A percentile compares a stretch with the other conserved stretches of the same genome.
These are phyloP conservation scores for Conomelus anceps DNA, from an alignment of 2,888 invertebrate genomes.

Conservation along the genomic window DNA sequence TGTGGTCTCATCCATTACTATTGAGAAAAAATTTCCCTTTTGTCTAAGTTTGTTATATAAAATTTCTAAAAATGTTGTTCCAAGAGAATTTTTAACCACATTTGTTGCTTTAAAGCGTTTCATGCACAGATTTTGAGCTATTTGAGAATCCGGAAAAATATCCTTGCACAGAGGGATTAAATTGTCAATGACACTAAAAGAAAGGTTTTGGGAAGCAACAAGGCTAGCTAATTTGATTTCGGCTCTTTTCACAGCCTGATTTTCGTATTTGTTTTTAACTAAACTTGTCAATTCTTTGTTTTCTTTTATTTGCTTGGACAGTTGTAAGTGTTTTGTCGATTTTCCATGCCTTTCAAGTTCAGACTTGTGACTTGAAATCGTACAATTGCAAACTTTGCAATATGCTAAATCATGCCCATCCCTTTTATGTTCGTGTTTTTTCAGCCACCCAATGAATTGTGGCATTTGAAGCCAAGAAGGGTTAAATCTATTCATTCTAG, in stretches of 20 bases:
- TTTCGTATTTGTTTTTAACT: not conserved
- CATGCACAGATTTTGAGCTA: not conserved
- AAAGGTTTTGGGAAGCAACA: not conserved
- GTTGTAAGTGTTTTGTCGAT: too few relatives aligned
- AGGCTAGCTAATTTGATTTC: constrained; percentile 8
- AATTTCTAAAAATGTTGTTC: not conserved
- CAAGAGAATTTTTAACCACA: not conserved
- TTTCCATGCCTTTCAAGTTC: not conserved
- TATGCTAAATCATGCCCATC: not conserved
- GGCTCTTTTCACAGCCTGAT: not conserved
- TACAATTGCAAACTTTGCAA: not conserved
- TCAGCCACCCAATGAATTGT: not conserved
- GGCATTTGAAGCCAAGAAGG: not conserved
- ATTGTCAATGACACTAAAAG: not conserved
- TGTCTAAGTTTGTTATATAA: not conserved
- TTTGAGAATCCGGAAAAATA: not conserved
- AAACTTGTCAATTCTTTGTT: not conserved
- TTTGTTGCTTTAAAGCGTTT: not conserved
- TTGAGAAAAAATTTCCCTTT: constrained; percentile 3
- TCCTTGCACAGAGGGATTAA: not conserved
- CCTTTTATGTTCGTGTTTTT: not conserved
- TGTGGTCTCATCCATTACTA: constrained; percentile 12
- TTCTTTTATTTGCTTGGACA: too few relatives aligned
- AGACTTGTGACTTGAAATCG: not conserved
- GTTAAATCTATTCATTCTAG: not conserved